Base-by-base conservation (phyloP, 2,888 invertebrate species). In the Meganola albula region DNA sequence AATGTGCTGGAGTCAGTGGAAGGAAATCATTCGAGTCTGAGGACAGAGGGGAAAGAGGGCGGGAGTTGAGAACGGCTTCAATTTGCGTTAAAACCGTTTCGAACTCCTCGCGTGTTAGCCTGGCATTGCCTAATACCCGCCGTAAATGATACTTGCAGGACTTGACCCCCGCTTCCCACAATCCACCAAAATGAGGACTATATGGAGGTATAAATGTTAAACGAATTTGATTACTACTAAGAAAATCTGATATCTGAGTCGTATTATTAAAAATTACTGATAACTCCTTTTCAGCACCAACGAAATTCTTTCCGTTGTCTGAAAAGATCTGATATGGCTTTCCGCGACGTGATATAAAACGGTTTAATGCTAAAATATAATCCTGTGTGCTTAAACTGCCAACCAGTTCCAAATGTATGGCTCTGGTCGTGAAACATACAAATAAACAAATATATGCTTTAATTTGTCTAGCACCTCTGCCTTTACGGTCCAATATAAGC, bases 41-140 rank as follows among this genome's bases (percentile, higher is more conserved):
- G 2, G 48, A 49, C n/a, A 54, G 6, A 9, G 50, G 51, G 27
- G 34, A 45, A 18, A 54, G 30, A 10, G 49, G 54, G 14, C 51
- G 48, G n/a, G 43, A 43, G 20, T 48, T 54, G 3, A 49, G 28
- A 11, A 47, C 40, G 2, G 49, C 40, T 23, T 48, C 48, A 21
- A 52, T 39, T 26, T 34, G 34, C 22, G 32, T 32, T 12, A 37
- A 37, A 10, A 37, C 31, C 3, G 37, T 37, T 5, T 8, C 18
- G n/a, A 37, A 22, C 10, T 33, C 33, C 14, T 38, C 38, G 8
- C 20, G 34, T 1, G 34, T 36, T 12, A 36, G 3, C 7, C 31
- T 23, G 12, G 24, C 21, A 24, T 36, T 21, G 10, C 31, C 31
- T 3, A 36, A 16, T 3, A 36, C 36, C 1, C 27, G 22, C 24